These are phyloP conservation scores for Lithophane semibrunnea DNA, from an alignment of 2,888 invertebrate genomes.

Conservation along the genomic window DNA sequence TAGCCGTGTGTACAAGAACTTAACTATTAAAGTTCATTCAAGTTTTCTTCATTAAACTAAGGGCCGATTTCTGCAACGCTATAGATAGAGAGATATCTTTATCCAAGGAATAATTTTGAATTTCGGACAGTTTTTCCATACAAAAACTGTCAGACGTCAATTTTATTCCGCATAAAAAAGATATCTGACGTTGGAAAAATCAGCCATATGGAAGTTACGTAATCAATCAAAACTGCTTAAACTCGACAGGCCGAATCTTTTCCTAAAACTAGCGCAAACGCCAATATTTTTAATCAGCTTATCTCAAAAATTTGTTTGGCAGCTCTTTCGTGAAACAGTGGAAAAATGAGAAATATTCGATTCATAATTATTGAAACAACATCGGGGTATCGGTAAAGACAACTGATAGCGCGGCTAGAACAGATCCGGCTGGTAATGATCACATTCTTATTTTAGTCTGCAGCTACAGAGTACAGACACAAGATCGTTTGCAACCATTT, in stretches of 20 bases:
- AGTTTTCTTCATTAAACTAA: not conserved
- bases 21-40: not conserved
- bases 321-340: constrained; percentile 32
- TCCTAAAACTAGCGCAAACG: constrained; percentile 19
- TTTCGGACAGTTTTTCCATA: no score
- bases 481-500: constrained; percentile 63
- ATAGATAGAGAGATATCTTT: no score
- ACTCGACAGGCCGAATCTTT: constrained; percentile 27
- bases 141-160: no score
- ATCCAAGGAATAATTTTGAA: no score
- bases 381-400: constrained; percentile 40
- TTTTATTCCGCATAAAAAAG: no score
- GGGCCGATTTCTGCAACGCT: no score
- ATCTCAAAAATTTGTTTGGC: constrained; percentile 26
- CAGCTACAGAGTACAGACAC: constrained; percentile 48
- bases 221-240: constrained; percentile 19
- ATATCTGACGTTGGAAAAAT: no score
- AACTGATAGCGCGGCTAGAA: constrained; percentile 45
- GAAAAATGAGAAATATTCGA: constrained; percentile 37
- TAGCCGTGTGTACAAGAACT: no score
- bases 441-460: constrained; percentile 67
- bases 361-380: constrained; percentile 53
- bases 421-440: constrained; percentile 67
- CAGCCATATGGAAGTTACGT: not conserved
- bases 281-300: constrained; percentile 23